Conservation (phyloP, 2,113 vertebrate genomes). For the Orycteropus afer region DNA sequence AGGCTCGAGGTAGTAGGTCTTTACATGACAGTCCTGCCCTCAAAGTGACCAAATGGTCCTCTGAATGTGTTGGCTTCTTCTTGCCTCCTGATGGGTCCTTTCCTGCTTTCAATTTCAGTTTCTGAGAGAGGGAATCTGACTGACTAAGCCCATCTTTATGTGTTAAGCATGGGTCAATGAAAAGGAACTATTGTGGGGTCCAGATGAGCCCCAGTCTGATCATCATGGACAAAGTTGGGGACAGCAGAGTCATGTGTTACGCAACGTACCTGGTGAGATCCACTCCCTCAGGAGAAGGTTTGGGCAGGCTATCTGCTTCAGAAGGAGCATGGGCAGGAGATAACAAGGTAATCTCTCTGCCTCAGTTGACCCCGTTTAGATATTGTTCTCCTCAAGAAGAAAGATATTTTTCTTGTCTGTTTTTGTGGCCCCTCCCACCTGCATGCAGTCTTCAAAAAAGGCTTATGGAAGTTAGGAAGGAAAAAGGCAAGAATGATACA, state of each 20-base stretch:
- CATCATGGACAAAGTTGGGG: neutral
- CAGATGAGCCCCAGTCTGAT: neutral
- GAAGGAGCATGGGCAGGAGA: neutral
- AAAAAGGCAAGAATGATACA: neutral
- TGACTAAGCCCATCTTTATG: neutral
- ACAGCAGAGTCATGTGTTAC: neutral
- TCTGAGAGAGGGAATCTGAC: neutral
- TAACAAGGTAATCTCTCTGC: neutral
- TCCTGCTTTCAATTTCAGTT: neutral
- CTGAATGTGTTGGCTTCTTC: neutral
- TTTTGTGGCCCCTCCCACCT: neutral
- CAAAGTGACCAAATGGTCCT: neutral
- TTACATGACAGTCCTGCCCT: neutral
- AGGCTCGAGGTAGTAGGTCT: neutral
- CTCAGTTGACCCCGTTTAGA: neutral
- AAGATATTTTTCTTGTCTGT: neutral
- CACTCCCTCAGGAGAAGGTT: neutral
- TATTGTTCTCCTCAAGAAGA: neutral
- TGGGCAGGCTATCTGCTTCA: neutral
- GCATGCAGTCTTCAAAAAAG: neutral
- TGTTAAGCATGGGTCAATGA: neutral
- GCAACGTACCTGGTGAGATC: accelerated
- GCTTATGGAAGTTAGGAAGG: neutral
- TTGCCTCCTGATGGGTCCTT: neutral
- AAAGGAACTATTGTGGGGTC: neutral